phyloP scores from a whole-genome alignment of 2,797 vertebrate genomes.

The Tokudaia muenninki region DNA sequence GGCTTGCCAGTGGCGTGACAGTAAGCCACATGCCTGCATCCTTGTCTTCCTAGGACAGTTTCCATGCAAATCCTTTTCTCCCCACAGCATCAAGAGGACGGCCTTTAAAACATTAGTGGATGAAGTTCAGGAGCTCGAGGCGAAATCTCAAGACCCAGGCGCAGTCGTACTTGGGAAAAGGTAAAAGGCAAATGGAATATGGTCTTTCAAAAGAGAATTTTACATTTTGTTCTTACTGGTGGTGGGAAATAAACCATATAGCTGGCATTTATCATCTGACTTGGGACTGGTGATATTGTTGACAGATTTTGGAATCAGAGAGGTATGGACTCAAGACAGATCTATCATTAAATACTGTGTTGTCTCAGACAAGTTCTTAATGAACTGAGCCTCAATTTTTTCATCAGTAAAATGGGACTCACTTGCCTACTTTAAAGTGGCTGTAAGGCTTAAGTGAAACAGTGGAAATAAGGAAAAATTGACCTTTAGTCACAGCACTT shows the following conservation, averaged over 20 bases:
- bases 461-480: rapidly evolving
- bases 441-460: neutral
- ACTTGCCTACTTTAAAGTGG: neutral
- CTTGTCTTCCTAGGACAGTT: neutral
- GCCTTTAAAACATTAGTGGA: slow-evolving; percentile 98
- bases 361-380: neutral
- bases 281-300: neutral
- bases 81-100: slow-evolving; percentile 93
- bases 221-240: neutral
- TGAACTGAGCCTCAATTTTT: neutral
- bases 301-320: neutral
- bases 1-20: neutral
- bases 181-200: slow-evolving; percentile 83
- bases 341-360: neutral
- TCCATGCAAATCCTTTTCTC: slow-evolving; percentile 55
- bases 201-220: slow-evolving; percentile 32
- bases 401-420: neutral
- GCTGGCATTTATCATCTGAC: neutral
- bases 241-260: neutral
- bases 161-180: slow-evolving; percentile 98
- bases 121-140: slow-evolving; percentile 98
- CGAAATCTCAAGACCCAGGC: slow-evolving; percentile 97
- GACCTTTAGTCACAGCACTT: neutral
- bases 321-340: neutral
- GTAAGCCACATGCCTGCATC: neutral